Percentiles rank a stretch among this genome's conserved stretches.
Conservation (phyloP, 1,140 invertebrate species). For the Ceratina japonica region DNA sequence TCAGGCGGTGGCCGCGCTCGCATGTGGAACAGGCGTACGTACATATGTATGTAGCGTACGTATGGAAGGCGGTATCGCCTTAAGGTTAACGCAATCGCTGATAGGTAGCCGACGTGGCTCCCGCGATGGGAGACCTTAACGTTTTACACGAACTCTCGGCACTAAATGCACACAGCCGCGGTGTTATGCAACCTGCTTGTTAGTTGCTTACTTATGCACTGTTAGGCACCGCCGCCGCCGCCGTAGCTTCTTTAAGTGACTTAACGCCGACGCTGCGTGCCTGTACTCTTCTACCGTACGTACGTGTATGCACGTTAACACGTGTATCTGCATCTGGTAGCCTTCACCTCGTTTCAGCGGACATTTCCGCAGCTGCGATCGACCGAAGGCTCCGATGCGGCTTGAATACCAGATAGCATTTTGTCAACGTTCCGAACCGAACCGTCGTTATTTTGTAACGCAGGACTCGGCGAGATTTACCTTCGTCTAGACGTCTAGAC, state of each 20-base stretch:
- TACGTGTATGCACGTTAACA: conserved; percentile 10
- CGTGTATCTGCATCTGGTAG: conserved; percentile 64
- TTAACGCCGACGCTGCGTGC: conserved; percentile 36
- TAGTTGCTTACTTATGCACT: conserved; percentile 56
- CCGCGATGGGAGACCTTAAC: conserved; percentile 48
- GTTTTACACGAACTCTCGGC: conserved; percentile 38
- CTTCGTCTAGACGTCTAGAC: no score
- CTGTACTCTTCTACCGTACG: no score
- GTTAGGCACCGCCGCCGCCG: conserved; percentile 53
- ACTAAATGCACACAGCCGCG: conserved; percentile 53
- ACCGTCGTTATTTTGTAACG: not conserved
- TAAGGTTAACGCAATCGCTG: conserved; percentile 59
- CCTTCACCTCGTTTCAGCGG: conserved; percentile 78
- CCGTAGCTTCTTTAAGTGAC: conserved; percentile 54
- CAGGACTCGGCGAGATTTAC: no score
- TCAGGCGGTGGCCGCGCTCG: conserved; percentile 22
- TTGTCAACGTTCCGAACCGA: not conserved
- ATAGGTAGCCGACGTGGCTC: conserved; percentile 46
- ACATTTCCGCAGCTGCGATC: conserved; percentile 72
- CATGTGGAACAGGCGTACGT: conserved; percentile 40
- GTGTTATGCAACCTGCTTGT: conserved; percentile 66
- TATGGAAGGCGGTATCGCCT: conserved; percentile 39
- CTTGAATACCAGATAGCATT: conserved; percentile 36
- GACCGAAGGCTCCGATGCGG: conserved; percentile 38
- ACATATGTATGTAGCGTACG: not conserved